Base-by-base conservation (phyloP, 2,797 vertebrate species). In the Trachops cirrhosus region DNA sequence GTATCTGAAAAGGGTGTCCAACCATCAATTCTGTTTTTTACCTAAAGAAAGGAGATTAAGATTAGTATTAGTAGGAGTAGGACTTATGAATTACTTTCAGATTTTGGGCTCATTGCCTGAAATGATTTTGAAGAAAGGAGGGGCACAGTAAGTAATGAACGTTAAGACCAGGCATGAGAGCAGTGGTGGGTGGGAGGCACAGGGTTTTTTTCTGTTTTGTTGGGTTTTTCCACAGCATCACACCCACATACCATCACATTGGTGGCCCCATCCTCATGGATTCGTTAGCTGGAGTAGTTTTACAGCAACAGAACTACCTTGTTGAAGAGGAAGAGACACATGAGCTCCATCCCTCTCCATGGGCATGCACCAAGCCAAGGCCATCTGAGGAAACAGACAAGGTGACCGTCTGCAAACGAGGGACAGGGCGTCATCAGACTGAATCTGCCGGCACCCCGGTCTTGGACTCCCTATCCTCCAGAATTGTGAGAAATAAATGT, bases 71-170 rank as follows among this genome's bases (percentile, higher is more conserved):
- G n/a, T 37, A 46, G 39, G 64, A 50, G 29, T 64, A 64, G 59
- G 59, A n/a, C 44, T 77, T 90, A 48, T 44, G 59, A 24, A 59
- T 68, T 68, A 22, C 37, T 87, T 75, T 84, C 34, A 67, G 26
- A 50, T 46, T 22, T 70, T 68, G 12, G 18, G 15, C 52, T 83
- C 34, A 75, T 9, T 64, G 50, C 26, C 32, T 64, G 62, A 93
- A 83, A 54, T 87, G 39, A 77, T 84, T 91, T 90, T 73, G 82
- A 89, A 62, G 50, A 50, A 64, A 46, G 59, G 64, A 71, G 91
- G 32, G 9, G 22, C 29, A 48, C 44, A 79, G 18, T 75, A 67
- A 79, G 7, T 74, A 37, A 29, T 3, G 21, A 8, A 88, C 39
- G 85, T 94, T 50, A 48, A 78, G 50, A 68, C 48, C 12, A 29